phyloP scores from a whole-genome alignment of 35 echinoderm and acorn worm species.

The Eucidaris tribuloides region DNA sequence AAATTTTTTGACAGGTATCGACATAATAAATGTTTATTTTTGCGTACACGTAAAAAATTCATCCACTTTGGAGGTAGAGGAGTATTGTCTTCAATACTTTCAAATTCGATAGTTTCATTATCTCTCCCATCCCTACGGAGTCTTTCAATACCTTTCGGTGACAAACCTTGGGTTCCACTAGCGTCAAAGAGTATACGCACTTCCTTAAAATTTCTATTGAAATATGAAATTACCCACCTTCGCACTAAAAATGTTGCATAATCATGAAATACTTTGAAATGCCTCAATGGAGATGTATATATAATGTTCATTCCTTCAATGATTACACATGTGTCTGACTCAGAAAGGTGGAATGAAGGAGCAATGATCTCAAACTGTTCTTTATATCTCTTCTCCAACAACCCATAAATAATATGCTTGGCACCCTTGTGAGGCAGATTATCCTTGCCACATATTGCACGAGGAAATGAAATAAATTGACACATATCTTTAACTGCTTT shows the following conservation, averaged over 20 bases:
- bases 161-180: conserved; percentile 35
- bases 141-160: conserved; percentile 43
- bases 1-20: not conserved
- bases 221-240: conserved; percentile 44
- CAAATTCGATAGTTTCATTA: not conserved
- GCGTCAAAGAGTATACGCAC: conserved; percentile 65
- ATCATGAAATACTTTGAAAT: conserved; percentile 16
- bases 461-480: conserved; percentile 51
- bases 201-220: conserved; percentile 19
- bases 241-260: conserved; percentile 35
- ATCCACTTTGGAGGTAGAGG: conserved; percentile 29
- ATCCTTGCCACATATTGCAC: conserved; percentile 37
- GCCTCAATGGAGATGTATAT: conserved; percentile 27
- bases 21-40: not conserved
- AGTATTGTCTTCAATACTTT: conserved; percentile 6
- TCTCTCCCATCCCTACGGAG: conserved; percentile 4
- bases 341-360: not conserved
- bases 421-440: conserved; percentile 38
- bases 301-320: conserved; percentile 65
- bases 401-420: conserved; percentile 56
- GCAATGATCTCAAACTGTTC: not conserved
- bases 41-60: conserved; percentile 22
- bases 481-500: conserved; percentile 6
- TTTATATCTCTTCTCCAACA: conserved; percentile 31
- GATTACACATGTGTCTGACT: conserved; percentile 15